Evolutionary conservation across 2,113 vertebrate genomes (phyloP).

Genomic region (Hydrochoerus hydrochaeris): DNA sequence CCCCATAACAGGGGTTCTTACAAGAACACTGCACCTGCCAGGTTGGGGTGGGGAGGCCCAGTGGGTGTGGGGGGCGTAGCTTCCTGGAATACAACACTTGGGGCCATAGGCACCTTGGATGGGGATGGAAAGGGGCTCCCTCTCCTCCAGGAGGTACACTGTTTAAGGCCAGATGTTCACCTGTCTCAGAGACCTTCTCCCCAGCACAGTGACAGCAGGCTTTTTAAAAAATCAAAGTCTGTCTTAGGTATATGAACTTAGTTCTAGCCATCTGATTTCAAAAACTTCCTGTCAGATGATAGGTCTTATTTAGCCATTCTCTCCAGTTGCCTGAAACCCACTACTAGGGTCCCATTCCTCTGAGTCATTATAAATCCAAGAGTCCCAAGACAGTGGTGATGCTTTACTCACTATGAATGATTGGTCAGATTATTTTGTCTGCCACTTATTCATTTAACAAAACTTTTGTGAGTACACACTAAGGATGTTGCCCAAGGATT

Average conservation of each 20-base stretch:
- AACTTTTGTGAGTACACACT: not conserved
- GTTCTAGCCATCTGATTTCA: not conserved
- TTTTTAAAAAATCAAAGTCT: not conserved
- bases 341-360: not conserved
- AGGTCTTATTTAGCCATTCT: not conserved
- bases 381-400: not conserved
- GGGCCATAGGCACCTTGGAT: not conserved
- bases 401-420: not conserved
- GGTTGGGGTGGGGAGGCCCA: too few relatives aligned
- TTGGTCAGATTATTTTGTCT: not conserved
- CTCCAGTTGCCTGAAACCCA: not conserved
- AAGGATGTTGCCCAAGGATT: too few relatives aligned
- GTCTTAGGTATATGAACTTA: fast-evolving
- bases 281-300: not conserved
- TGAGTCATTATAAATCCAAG: not conserved
- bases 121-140: not conserved
- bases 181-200: not conserved
- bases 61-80: not conserved
- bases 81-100: not conserved
- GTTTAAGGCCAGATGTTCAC: not conserved
- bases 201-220: fast-evolving
- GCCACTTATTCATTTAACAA: not conserved
- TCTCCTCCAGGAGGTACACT: not conserved
- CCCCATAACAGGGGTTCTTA: not conserved
- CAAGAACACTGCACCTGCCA: fast-evolving